Base-by-base conservation (phyloP, 2,797 vertebrate species). In the Cyprinodon diabolis region DNA sequence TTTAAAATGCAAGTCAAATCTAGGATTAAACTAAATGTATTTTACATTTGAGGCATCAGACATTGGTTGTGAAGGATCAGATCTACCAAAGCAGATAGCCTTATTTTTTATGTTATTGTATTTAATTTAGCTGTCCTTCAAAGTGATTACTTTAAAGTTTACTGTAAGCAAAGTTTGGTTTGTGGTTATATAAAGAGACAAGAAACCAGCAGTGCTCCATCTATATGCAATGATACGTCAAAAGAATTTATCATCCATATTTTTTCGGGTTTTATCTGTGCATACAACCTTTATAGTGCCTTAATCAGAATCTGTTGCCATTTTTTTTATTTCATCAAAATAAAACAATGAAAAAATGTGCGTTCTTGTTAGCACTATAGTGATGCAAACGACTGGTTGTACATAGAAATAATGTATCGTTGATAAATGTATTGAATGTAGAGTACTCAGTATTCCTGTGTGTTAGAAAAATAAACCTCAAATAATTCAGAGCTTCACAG, bases 201-300 rank as follows among this genome's bases (percentile, higher is more conserved):
- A 56, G 21, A 74, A 74, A 58, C 72, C 86, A 86, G 84, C 81
- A 79, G 47, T 80, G 71, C 79, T 80, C 78, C 66, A 76, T 72
- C 66, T 76, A 83, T 73, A 77, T 93, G 92, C 93, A 94, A 94
- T 94, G 92, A 92, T 66, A 71, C 84, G 90, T 89, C 10, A 76
- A 19, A 77, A 23, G 48, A 69, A 51, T 72, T 40, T 14, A 49
- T 84, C 77, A 71, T 86, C 82, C 74, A 74, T 47, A 21, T 65
- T 76, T 43, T 35, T 15, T 68, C 63, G 40, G 40, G 82, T 78
- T 40, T 58, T 81, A 56, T 78, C 35, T 88, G 74, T 91, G 77
- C 82, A 79, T 76, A 69, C 62, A 76, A 78, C 40, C 58, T 77
- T 85, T 70, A 85, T 66, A 90, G 94, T 95, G 94, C 94, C 94